Evolutionary conservation across 2,888 invertebrate species (phyloP).

Genomic region (Colostygia pectinataria): DNA sequence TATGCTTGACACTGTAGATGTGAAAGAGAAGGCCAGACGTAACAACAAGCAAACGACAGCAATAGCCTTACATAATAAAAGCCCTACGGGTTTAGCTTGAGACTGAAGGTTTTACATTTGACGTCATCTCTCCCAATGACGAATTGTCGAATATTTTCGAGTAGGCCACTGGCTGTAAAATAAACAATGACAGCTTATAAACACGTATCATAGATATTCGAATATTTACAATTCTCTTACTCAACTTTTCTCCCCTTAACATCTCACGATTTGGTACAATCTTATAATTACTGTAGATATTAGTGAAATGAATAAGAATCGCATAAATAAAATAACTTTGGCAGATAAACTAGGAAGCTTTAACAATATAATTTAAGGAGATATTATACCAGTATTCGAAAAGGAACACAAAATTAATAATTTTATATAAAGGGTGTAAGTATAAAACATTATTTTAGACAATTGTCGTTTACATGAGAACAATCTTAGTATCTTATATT

Average conservation of each 20-base stretch:
- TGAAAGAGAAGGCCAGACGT: no score
- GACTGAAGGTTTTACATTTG: no score
- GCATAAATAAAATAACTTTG: constrained; percentile 28
- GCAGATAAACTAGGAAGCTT: constrained; percentile 31
- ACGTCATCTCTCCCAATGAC: no score
- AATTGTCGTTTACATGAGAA: constrained; percentile 67
- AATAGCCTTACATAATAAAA: no score
- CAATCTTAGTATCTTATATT: constrained; percentile 71
- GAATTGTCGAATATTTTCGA: no score
- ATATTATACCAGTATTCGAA: constrained; percentile 10
- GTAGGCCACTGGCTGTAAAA: constrained; percentile 52
- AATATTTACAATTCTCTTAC: constrained; percentile 74
- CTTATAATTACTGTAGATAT: constrained; percentile 34
- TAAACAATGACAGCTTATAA: constrained; percentile 68
- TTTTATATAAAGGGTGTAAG: constrained; percentile 58
- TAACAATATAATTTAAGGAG: constrained; percentile 20
- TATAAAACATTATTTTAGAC: constrained; percentile 67
- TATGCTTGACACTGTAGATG: no score
- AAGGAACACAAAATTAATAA: constrained; percentile 17
- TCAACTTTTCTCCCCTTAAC: constrained; percentile 49
- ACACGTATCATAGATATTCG: constrained; percentile 67
- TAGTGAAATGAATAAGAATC: constrained; percentile 20
- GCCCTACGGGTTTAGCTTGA: no score
- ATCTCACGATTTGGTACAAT: constrained; percentile 60
- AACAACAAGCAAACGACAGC: no score